These are phyloP conservation scores for Macropus fuliginosus DNA, from an alignment of 2,797 vertebrate genomes.

Conservation along the genomic window DNA sequence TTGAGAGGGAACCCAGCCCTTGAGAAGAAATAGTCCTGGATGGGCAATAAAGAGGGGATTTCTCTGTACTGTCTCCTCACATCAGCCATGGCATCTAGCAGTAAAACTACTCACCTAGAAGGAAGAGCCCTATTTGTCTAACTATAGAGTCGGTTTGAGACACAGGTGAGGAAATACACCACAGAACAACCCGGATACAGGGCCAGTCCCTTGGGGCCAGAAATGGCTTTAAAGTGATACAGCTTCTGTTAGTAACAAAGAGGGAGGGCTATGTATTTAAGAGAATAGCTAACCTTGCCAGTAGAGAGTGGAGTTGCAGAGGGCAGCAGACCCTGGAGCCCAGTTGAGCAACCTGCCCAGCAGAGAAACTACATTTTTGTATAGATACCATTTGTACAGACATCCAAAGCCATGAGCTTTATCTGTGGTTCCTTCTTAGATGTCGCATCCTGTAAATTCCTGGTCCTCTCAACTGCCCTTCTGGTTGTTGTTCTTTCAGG, in stretches of 20 bases:
- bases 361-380: neutral
- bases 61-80: neutral
- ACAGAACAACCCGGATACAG: neutral
- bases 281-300: neutral
- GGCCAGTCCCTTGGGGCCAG: neutral
- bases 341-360: neutral
- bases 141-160: neutral
- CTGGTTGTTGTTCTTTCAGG: neutral
- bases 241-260: neutral
- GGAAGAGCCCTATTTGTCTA: neutral
- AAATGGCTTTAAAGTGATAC: neutral
- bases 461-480: neutral
- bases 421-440: neutral
- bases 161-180: neutral
- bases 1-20: neutral
- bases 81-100: neutral
- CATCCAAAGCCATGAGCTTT: neutral
- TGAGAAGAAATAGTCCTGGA: neutral
- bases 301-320: neutral
- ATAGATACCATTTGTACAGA: neutral
- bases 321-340: neutral
- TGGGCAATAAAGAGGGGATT: neutral
- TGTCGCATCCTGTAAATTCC: neutral
- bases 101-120: neutral
- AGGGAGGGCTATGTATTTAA: neutral